Evolutionary conservation across 2,888 invertebrate genomes (phyloP), one percentile per base, ranked within the genome.

Genomic region (Himalopsyche anomala): DNA sequence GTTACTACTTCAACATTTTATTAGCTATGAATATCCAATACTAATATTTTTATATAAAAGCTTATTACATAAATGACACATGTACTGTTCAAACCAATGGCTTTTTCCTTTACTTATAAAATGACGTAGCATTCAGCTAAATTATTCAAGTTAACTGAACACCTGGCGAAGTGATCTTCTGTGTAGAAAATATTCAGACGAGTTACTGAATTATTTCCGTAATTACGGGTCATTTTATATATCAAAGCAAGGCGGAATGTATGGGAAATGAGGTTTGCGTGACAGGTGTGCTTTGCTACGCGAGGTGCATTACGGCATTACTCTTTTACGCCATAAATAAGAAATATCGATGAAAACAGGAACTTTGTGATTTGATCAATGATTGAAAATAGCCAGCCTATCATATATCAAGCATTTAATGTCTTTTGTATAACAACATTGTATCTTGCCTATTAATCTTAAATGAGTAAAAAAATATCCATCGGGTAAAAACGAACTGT

Each of bases 151-250:
- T 19, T 19, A 62, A 19, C n/a, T 62, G 62, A 19, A 62, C 62
- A 62, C 62, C 62, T 62, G 62, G 62, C 15, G 62, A 62, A 62
- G 5, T 62, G 62, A 62, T 62, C 62, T 62, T 19, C 9, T 62
- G 62, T 62, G 62, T 19, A 11, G 62, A 62, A 28, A 62, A 62
- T 62, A 62, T 62, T 62, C 62, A 62, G 19, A 62, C n/a, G 56
- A 62, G n/a, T 5, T 11, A 19, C 62, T 62, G 11, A 62, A 62
- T 62, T 62, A 62, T 19, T 62, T 62, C 62, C 62, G 28, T 62
- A 62, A 62, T 62, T 62, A 62, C 62, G 62, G 62, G 62, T 62
- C 62, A 62, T 62, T 51, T 62, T 19, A 62, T 62, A 62, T 62
- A 62, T 62, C 62, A 62, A 62, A 62, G 62, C 62, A 62, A n/a